Evolutionary conservation across 2,113 vertebrate genomes (phyloP), one percentile per base, ranked within the genome.

Genomic region (Aviceda subcristata): DNA sequence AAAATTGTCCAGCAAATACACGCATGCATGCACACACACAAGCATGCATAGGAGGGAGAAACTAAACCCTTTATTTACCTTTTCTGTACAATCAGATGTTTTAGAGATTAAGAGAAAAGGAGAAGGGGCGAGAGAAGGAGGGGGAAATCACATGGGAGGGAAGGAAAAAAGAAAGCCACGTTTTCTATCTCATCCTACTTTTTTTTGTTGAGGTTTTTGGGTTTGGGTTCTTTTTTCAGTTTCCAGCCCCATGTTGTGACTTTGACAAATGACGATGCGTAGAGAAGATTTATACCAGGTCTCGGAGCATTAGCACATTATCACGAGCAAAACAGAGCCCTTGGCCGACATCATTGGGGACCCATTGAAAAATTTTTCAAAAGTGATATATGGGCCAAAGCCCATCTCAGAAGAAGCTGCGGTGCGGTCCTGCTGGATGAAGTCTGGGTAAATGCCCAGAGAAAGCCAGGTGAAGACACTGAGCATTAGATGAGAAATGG

Each of bases 261-360:
- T 98, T 98, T 98, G 98, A 99, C 98, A 98, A 98, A 98, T 98
- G 98, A 98, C 94, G 98, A 97, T 96, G 85, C 95, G 14, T 75
- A 57, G 95, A 82, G 94, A 97, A 93, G 97, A 98, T 98, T 97
- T 94, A 98, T 98, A 97, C n/a, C 10, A 32, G 94, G 97, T 97
- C 98, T 98, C 68, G 62, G 97, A 94, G 98, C 94, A 98, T 98
- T 98, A 98, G 97, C 98, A 98, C 98, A 97, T 98, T 98, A 98
- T 98, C 98, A 97, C 84, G 97, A 98, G 97, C 97, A 82, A 97
- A 98, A 94, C 98, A 98, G 96, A 98, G 95, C 94, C 95, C 97
- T 85, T 11, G 21, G 94, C 68, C 29, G 16, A 48, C 16, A 84
- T 89, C 98, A n/a, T 79, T 15, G 45, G 98, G 98, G 98, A 98